These are phyloP conservation scores for Diaphora mendica DNA, from an alignment of 2,888 invertebrate species.

Conservation along the genomic window DNA sequence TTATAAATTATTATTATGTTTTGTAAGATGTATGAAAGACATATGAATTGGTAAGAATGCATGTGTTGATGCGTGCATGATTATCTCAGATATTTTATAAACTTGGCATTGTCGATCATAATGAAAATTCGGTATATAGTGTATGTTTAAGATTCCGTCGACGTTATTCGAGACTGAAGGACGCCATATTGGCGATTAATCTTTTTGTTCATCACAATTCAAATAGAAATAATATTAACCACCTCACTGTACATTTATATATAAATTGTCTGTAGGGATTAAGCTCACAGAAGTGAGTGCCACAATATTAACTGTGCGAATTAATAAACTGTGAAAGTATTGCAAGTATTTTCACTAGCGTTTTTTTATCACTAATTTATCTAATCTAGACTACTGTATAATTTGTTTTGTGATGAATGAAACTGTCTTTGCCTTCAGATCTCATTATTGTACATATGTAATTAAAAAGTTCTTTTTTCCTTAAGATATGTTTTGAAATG, in stretches of 20 bases:
- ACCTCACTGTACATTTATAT: not conserved
- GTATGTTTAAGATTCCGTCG: conserved; percentile 80
- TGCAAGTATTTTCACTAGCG: not conserved
- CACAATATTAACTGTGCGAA: not conserved
- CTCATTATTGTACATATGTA: conserved; percentile 84
- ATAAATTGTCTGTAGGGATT: not conserved
- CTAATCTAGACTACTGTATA: not conserved
- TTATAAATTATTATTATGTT: conserved; percentile 83
- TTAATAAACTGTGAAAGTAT: not conserved
- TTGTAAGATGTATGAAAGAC: conserved; percentile 78
- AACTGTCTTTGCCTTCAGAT: conserved; percentile 70
- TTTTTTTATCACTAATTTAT: not conserved
- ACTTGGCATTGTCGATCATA: conserved; percentile 77
- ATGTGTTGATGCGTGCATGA: conserved; percentile 65
- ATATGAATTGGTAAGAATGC: conserved; percentile 65
- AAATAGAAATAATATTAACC: not conserved
- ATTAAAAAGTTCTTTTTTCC: conserved; percentile 71
- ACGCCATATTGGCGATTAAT: conserved; percentile 82
- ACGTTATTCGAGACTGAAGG: conserved; percentile 74
- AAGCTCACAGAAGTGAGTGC: not conserved
- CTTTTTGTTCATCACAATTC: conserved; percentile 74
- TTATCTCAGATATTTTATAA: conserved; percentile 77
- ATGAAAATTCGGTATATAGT: conserved; percentile 73
- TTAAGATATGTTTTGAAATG: conserved; percentile 59
- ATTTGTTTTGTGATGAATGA: conserved; percentile 72